Base-by-base conservation (phyloP, 2,888 invertebrate genomes). In the Agrotis segetum region DNA sequence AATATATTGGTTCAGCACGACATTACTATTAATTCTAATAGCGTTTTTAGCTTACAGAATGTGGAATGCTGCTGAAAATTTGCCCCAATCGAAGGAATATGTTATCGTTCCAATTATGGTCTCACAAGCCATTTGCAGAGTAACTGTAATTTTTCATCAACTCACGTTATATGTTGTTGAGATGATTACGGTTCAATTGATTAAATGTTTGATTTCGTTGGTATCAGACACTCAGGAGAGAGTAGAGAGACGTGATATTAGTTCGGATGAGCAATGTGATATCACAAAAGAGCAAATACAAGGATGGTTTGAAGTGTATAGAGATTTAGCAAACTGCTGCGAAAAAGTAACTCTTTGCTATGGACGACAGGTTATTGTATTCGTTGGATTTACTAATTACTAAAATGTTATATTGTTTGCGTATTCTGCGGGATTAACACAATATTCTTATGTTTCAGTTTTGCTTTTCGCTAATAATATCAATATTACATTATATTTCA, bases 391-490 rank as follows among this genome's bases (percentile, higher is more conserved):
- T 16, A 17, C 13, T 3, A 21, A 21, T 29, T 29, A 29, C 29
- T 29, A 5, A 55, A 6, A 52, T 0, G 6, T 21, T 56, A 6
- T 24, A n/a, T 34, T 21, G 2, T 9, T 17, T 17, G 17, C 19
- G 19, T n/a, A 1, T 60, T 40, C n/a, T 24, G n/a, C n/a, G 7
- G 1, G 1, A 66, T 1, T 24, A 49, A 67, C 2, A n/a, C 9
- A 17, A n/a, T n/a, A 19, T 24, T 16, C 17, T 69, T 34, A 13
- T 67, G 21, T 69, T 69, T 47, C 70, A 69, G 68, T 69, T 47
- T 34, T 24, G 13, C 21, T 47, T 24, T 16, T 55, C 47, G 4
- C 21, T 70, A 3, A 24, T 70, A 21, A 13, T 69, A 9, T 56
- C 47, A 5, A 24, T 40, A 40, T 5, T 47, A 13, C 34, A 40